Evolutionary conservation across 2,113 vertebrate genomes (phyloP).

Genomic region (Lycaon pictus): DNA sequence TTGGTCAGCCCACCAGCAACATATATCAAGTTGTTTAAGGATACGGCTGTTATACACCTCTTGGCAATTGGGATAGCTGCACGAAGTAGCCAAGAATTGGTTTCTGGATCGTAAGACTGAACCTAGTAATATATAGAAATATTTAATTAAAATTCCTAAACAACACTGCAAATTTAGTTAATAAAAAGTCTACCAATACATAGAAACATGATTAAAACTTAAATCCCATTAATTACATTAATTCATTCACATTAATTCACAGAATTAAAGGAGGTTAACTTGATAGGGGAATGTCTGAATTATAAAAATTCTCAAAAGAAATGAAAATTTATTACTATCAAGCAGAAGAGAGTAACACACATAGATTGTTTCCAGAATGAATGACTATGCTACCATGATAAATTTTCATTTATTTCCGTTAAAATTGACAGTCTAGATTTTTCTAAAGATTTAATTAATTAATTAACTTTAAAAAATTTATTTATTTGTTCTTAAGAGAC

Average conservation of each 20-base stretch:
- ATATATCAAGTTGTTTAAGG: constrained; percentile 97
- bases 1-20: constrained; percentile 98
- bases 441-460: not conserved
- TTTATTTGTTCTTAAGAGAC: not conserved
- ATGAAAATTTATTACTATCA: not conserved
- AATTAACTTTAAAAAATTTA: not conserved
- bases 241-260: constrained; percentile 20
- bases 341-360: not conserved
- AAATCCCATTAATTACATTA: not conserved
- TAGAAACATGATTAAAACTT: constrained; percentile 44
- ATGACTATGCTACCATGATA: not conserved
- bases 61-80: constrained; percentile 98
- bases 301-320: constrained; percentile 42
- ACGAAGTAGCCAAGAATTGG: constrained; percentile 94
- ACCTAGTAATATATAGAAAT: constrained; percentile 89
- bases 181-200: constrained; percentile 29
- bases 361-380: not conserved
- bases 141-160: constrained; percentile 53
- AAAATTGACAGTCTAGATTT: not conserved
- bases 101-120: constrained; percentile 97
- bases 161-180: constrained; percentile 25
- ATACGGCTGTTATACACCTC: constrained; percentile 97
- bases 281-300: constrained; percentile 27
- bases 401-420: constrained; percentile 26
- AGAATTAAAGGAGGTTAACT: constrained; percentile 44